Percentiles rank a stretch among this genome's conserved stretches.
Conservation (phyloP, 2,797 vertebrate genomes). For the Sandelia bainsii region DNA sequence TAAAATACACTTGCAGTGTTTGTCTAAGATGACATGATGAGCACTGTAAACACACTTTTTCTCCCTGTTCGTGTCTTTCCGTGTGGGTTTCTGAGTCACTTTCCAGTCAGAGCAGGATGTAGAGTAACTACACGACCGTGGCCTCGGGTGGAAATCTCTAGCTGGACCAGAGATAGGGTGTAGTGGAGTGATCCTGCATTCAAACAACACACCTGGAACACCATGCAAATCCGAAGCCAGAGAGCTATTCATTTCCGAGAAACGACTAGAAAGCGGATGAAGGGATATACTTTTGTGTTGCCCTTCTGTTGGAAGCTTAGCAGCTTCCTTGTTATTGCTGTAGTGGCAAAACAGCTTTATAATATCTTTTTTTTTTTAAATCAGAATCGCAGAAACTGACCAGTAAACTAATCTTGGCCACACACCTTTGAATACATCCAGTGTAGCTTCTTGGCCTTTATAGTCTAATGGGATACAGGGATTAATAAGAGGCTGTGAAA, state of each 20-base stretch:
- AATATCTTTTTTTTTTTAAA: no score
- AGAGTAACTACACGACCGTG: conserved; percentile 34
- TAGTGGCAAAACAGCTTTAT: conserved; percentile 12
- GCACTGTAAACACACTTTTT: conserved; percentile 56
- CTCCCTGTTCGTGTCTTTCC: conserved; percentile 27
- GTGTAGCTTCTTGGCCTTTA: background rate
- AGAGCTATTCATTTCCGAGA: conserved; percentile 40
- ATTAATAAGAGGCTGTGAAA: conserved; percentile 57
- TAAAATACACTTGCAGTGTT: conserved; percentile 37
- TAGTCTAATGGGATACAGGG: conserved; percentile 47
- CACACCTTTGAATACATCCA: conserved; percentile 23
- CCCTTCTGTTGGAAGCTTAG: background rate
- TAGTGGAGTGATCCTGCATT: conserved; percentile 60
- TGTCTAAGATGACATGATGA: conserved; percentile 44
- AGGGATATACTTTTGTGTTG: conserved; percentile 1
- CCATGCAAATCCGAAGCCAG: conserved; percentile 79
- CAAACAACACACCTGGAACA: conserved; percentile 79
- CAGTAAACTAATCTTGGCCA: conserved; percentile 7
- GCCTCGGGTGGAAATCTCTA: conserved; percentile 77
- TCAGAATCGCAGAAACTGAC: conserved; percentile 62
- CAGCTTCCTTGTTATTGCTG: background rate
- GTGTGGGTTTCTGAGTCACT: conserved; percentile 62
- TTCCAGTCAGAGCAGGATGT: conserved; percentile 78
- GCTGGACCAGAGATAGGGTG: conserved; percentile 48
- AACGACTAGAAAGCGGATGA: conserved; percentile 38